phyloP scores from a whole-genome alignment of 2,888 invertebrate genomes.

The Lapara coniferarum region DNA sequence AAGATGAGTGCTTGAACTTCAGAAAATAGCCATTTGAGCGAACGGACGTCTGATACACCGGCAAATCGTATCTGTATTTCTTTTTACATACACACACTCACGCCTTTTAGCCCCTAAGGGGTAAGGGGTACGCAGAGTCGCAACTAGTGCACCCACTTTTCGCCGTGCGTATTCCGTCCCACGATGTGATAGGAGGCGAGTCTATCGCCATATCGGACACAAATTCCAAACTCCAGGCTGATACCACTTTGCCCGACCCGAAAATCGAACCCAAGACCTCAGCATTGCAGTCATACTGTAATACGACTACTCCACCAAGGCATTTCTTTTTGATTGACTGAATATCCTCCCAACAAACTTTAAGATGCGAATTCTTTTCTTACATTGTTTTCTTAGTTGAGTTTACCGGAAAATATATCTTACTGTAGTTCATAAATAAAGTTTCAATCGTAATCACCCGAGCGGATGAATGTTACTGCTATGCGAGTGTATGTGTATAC shows the following conservation, averaged over 20 bases:
- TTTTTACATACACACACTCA: too few species aligned
- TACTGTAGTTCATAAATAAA: slow-evolving; percentile 13
- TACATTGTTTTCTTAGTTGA: slow-evolving; percentile 8
- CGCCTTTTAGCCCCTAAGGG: too few species aligned
- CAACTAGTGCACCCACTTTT: too few species aligned
- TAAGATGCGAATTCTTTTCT: slow-evolving; percentile 10
- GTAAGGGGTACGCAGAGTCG: too few species aligned
- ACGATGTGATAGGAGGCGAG: too few species aligned
- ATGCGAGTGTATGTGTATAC: background rate
- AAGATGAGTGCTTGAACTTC: slow-evolving; percentile 11
- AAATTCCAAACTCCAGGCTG: too few species aligned
- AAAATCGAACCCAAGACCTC: too few species aligned
- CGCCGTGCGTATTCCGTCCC: too few species aligned
- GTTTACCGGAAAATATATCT: slow-evolving; percentile 14
- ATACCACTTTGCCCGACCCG: too few species aligned
- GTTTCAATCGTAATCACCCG: slow-evolving; percentile 22
- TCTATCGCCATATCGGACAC: too few species aligned
- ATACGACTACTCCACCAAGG: too few species aligned
- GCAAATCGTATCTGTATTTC: slow-evolving; percentile 6
- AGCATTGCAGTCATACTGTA: too few species aligned
- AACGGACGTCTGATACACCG: slow-evolving; percentile 1
- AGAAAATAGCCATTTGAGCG: background rate
- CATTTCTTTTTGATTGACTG: slow-evolving; percentile 17
- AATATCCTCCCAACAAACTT: background rate
- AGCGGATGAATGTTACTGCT: slow-evolving; percentile 7